A percentile compares a stretch with the other conserved stretches of the same genome.
These are phyloP conservation scores for Apteryx mantelli DNA, from an alignment of 2,113 vertebrate genomes.

Conservation along the genomic window DNA sequence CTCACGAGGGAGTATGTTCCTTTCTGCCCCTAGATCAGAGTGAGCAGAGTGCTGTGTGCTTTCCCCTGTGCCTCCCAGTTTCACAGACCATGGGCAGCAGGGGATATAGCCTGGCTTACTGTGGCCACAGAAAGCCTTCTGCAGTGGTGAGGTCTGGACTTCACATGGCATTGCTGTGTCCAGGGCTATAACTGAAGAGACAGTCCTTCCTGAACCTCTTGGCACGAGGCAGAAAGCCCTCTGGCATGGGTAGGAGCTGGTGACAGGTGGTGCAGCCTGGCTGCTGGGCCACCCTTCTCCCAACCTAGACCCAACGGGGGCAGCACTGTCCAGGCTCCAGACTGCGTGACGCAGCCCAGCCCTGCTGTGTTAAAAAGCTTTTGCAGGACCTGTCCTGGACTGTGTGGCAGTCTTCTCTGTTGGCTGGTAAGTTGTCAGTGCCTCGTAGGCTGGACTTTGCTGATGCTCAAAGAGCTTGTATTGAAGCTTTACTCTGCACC, in stretches of 20 bases:
- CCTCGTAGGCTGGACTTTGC: not conserved
- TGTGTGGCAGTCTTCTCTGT: not conserved
- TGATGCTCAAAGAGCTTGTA: not conserved
- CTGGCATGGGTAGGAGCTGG: not conserved
- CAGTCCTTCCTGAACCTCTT: not conserved
- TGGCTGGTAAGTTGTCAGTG: not conserved
- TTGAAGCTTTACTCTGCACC: not conserved
- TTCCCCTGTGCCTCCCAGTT: not conserved
- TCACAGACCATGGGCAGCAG: not conserved
- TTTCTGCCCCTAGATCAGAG: not conserved
- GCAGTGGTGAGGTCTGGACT: not conserved
- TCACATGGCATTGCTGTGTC: not conserved
- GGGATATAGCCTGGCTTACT: not conserved
- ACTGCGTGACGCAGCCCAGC: not conserved
- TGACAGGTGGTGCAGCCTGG: rapidly evolving
- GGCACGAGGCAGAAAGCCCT: not conserved
- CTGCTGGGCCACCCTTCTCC: not conserved
- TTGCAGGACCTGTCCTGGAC: rapidly evolving
- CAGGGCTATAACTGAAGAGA: not conserved
- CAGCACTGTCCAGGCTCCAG: not conserved
- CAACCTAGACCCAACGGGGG: rapidly evolving
- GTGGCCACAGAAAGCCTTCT: not conserved
- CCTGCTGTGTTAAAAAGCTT: not conserved
- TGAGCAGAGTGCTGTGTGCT: not conserved
- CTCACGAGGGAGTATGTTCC: not conserved